Base-by-base conservation (phyloP, 2,113 vertebrate species). In the Oncorhynchus gorbuscha region DNA sequence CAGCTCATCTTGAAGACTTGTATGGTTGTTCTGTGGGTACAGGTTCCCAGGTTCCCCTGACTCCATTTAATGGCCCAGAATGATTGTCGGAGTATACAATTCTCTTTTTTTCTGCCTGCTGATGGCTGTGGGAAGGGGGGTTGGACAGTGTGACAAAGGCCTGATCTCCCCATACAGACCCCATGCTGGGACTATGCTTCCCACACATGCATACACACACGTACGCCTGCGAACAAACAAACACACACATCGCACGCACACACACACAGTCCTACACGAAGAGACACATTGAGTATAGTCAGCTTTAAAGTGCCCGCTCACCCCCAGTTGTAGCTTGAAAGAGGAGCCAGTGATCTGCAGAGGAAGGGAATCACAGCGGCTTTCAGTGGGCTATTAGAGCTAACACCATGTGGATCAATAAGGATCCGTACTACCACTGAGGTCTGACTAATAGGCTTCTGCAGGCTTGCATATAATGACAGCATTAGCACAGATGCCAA, bases 361-460 rank as follows among this genome's bases (percentile, higher is more conserved):
- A 91, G 85, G 88, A 86, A 85, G 83, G 88, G 81, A 86, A 85
- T 89, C 87, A 82, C 79, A 84, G 83, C 6, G 77, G 79, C 88
- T 87, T 86, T 89, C 83, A 84, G 87, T 88, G 3, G 88, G 88
- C 90, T 89, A 92, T 92, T 93, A 93, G 87, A 9, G 84, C 86
- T 74, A 86, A 90, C 82, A 73, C 85, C 72, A 64, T 72, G 72
- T 72, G 72, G 90, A 93, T 93, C 91, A 90, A 89, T 92, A 94
- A 81, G 85, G 88, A 90, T 91, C 80, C 78, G 82, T 85, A 85
- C 79, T 83, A 87, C 84, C 83, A 83, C 83, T 70, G 20, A 79
- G 79, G 80, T 85, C 84, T 3, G 35, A 80, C 84, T 92, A 88
- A 91, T 86, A 88, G 90, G 82, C 86, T 82, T 83, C 83, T 82